Evolutionary conservation across 2,888 invertebrate genomes (phyloP), one percentile per base, ranked within the genome.

Genomic region (Cotesia congregata): DNA sequence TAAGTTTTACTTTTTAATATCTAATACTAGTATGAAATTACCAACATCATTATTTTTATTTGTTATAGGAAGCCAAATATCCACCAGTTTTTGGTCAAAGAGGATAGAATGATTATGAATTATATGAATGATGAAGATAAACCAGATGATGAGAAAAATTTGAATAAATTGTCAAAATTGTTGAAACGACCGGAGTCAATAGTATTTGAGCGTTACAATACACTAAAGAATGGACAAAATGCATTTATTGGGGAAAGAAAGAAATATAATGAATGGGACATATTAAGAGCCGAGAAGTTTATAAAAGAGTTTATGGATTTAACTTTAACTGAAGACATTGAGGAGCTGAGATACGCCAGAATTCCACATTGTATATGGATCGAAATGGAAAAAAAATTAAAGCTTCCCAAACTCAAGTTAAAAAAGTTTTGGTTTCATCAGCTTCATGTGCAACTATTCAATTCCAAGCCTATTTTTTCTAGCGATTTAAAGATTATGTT

Each of bases 401-500:
- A 80, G 1, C 84, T 87, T 65, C 30, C 82, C 61, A 4, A 72
- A 0, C 65, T 73, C 5, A 15, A 68, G 3, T 76, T 88, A n/a
- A 82, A 80, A 72, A 59, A 72, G 3, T 85, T 86, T 75, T 88
- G 88, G 88, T 75, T 77, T 12, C 2, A 67, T 4, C 84, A 83
- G 20, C 79, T 88, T 40, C 88, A 88, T 62, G 38, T 86, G 78
- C 88, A 88, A 78, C 77, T 88, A 39, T 88, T 86, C 74, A 84
- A 82, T 74, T 70, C 82, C 6, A 60, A 80, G 30, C 80, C 83
- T 1, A 81, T 88, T 69, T 86, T 83, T 74, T 76, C 84, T n/a
- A 86, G 82, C 68, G 83, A 86, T 67, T 79, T 86, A 7, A 88
- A 85, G 77, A 84, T 88, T 71, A 82, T 83, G 77, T 73, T 88